A percentile compares a stretch with the other conserved stretches of the same genome.
Evolutionary conservation across 2,113 vertebrate genomes (phyloP).

Genomic region (Paratilapia polleni): DNA sequence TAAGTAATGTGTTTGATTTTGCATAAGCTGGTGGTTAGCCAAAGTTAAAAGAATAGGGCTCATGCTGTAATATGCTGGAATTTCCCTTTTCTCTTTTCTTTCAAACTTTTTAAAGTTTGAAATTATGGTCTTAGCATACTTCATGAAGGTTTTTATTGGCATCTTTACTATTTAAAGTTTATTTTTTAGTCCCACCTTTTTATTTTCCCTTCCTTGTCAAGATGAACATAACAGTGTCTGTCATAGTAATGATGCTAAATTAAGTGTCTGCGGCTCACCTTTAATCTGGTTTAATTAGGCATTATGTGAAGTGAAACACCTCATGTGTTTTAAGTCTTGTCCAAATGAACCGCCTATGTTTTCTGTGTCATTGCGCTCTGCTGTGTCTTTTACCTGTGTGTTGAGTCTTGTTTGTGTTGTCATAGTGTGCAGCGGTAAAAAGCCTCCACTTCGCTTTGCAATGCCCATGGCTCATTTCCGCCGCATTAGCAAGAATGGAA

Average conservation of each 20-base stretch:
- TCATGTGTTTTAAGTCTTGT: neutral
- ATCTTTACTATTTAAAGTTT: neutral
- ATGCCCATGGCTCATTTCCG: conserved; percentile 75
- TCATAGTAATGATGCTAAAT: neutral
- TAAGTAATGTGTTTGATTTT: too few relatives aligned
- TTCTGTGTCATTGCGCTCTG: conserved; percentile 17
- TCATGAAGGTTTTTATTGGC: neutral
- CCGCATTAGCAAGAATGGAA: conserved; percentile 73
- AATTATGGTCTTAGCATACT: neutral
- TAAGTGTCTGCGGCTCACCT: neutral
- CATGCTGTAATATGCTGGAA: neutral
- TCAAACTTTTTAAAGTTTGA: neutral
- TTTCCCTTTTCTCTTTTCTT: neutral
- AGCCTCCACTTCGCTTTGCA: conserved; percentile 43
- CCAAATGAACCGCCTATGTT: conserved; percentile 6
- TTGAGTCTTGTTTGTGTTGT: conserved; percentile 34
- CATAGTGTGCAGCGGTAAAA: conserved; percentile 36
- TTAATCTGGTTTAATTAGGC: conserved; percentile 18
- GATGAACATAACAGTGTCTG: neutral
- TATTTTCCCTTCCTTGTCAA: neutral
- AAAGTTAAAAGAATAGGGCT: too few relatives aligned
- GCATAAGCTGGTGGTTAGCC: neutral
- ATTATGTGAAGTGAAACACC: neutral
- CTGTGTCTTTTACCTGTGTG: neutral
- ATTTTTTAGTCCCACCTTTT: neutral